Conservation (phyloP, 2,888 invertebrate species). For the Eilema sororculum region DNA sequence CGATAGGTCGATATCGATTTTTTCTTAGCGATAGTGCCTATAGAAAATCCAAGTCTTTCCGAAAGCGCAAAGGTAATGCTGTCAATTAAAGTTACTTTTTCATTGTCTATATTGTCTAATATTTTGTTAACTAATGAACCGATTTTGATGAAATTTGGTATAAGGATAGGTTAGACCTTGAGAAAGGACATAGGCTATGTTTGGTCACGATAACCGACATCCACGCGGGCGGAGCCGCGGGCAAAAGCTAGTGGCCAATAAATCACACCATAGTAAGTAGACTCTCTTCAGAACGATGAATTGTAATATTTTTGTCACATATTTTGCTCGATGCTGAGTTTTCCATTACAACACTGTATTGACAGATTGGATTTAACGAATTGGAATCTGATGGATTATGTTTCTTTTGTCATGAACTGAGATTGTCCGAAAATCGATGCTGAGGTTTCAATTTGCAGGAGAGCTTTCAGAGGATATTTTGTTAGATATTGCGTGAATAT, state of each 20-base stretch:
- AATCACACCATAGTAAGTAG: background rate
- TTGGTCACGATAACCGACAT: too few relatives aligned
- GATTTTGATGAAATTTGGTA: too few relatives aligned
- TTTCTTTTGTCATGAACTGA: constrained; percentile 16
- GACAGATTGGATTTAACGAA: constrained; percentile 42
- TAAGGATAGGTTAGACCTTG: too few relatives aligned
- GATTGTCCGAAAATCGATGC: constrained; percentile 13
- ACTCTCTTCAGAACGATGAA: background rate
- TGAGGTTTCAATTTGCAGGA: constrained; percentile 12
- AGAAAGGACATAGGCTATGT: too few relatives aligned
- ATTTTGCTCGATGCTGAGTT: constrained; percentile 17
- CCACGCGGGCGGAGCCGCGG: too few relatives aligned
- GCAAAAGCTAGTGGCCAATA: background rate
- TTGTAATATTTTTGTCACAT: background rate
- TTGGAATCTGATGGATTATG: constrained; percentile 33
- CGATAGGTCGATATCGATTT: too few relatives aligned
- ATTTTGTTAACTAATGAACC: too few relatives aligned
- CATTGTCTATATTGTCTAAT: too few relatives aligned
- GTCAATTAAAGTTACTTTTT: too few relatives aligned
- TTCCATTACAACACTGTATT: constrained; percentile 38
- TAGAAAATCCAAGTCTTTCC: too few relatives aligned
- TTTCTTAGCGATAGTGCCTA: background rate
- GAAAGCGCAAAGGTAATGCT: background rate
- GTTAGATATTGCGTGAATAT: background rate
- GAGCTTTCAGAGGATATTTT: background rate